These are phyloP conservation scores for Hecatera dysodea DNA, from an alignment of 2,888 invertebrate genomes.

Conservation along the genomic window DNA sequence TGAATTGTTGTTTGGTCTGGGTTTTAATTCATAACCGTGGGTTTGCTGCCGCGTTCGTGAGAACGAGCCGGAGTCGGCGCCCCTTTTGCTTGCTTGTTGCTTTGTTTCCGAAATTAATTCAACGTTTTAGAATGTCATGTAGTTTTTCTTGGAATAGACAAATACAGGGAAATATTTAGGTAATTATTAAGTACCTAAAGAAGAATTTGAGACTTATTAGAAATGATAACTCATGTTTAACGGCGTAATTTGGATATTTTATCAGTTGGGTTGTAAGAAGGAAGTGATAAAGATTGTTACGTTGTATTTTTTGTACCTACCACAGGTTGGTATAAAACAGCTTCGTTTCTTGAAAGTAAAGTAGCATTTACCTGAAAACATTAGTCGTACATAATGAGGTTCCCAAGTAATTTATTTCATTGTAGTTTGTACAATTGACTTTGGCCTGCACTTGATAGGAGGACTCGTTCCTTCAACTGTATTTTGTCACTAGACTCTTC, in stretches of 20 bases:
- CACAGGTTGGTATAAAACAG: too few relatives aligned
- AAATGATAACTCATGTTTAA: not conserved
- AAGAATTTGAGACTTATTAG: not conserved
- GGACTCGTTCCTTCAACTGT: too few relatives aligned
- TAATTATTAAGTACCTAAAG: not conserved
- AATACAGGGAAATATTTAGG: not conserved
- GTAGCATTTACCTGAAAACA: too few relatives aligned
- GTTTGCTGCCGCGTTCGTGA: not conserved
- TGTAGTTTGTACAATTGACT: too few relatives aligned
- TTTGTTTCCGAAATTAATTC: not conserved
- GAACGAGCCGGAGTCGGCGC: too few relatives aligned
- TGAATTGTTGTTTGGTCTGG: constrained; percentile 6
- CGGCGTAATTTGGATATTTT: not conserved
- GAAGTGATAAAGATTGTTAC: not conserved
- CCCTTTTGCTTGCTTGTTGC: not conserved
- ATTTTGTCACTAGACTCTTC: too few relatives aligned
- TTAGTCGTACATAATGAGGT: too few relatives aligned
- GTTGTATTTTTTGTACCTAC: too few relatives aligned
- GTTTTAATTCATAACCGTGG: constrained; percentile 9
- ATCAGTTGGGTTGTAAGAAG: too few relatives aligned
- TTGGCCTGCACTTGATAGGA: too few relatives aligned
- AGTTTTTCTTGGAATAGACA: not conserved
- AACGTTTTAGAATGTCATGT: not conserved
- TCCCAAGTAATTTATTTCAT: too few relatives aligned
- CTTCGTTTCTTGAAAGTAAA: too few relatives aligned